Evolutionary conservation across 1,140 invertebrate species (phyloP).

Genomic region (honey bee (Apis mellifera)): Amel_HAv3.1 CM009935.2:8573501-8574000

Average conservation of each 20-base stretch:
- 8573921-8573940: too few species aligned
- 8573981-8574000: neutral
- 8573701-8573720: slow-evolving; percentile 16
- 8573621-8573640: slow-evolving; percentile 7
- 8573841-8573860: too few species aligned
- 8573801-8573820: too few species aligned
- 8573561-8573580: neutral
- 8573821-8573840: too few species aligned
- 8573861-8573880: too few species aligned
- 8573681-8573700: neutral
- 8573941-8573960: too few species aligned
- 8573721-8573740: slow-evolving; percentile 10
- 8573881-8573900: too few species aligned
- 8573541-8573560: neutral
- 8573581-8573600: neutral
- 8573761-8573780: neutral
- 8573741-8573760: neutral
- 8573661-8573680: slow-evolving; percentile 4
- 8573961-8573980: too few species aligned
- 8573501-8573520: too few species aligned
- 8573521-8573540: neutral
- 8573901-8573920: too few species aligned
- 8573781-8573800: too few species aligned
- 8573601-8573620: slow-evolving; percentile 7
- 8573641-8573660: slow-evolving; percentile 9